phyloP scores from a whole-genome alignment of 2,113 vertebrate species.

The Brienomyrus brachyistius region DNA sequence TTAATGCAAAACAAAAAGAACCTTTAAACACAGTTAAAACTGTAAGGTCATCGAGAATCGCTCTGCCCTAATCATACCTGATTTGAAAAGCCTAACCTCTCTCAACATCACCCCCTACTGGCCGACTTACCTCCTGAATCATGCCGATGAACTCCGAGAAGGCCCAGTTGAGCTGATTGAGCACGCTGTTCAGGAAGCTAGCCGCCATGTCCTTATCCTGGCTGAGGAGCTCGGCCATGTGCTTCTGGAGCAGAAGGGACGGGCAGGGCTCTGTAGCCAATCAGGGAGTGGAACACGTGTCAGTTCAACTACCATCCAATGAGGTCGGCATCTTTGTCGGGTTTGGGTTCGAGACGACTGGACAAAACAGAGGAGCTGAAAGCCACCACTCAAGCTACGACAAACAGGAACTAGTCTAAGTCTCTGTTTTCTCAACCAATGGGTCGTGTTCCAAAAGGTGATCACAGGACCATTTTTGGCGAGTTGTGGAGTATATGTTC shows the following conservation, averaged over 20 bases:
- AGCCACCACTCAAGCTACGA: neutral
- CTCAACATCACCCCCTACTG: neutral
- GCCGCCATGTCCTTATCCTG: conserved; percentile 83
- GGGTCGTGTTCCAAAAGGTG: neutral
- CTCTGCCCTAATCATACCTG: neutral
- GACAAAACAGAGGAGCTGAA: neutral
- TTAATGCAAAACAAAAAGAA: neutral
- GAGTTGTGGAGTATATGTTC: neutral
- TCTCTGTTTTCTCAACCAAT: neutral
- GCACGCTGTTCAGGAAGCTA: conserved; percentile 96
- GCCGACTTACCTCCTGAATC: conserved; percentile 87
- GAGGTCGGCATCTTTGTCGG: neutral
- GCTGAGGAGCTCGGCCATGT: conserved; percentile 88
- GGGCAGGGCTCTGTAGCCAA: conserved; percentile 85
- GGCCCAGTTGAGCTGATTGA: conserved; percentile 99
- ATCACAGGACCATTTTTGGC: neutral
- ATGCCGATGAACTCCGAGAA: conserved; percentile 98
- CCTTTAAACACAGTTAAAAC: neutral
- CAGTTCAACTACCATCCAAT: neutral
- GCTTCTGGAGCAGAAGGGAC: conserved; percentile 84
- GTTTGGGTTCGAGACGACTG: neutral
- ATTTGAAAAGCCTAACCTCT: neutral
- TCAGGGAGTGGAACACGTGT: conserved; percentile 4
- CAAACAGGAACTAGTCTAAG: neutral
- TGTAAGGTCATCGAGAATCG: neutral